A percentile compares a stretch with the other conserved stretches of the same genome.
Conservation (phyloP, 2,888 invertebrate species). For the Coenonympha arcania region DNA sequence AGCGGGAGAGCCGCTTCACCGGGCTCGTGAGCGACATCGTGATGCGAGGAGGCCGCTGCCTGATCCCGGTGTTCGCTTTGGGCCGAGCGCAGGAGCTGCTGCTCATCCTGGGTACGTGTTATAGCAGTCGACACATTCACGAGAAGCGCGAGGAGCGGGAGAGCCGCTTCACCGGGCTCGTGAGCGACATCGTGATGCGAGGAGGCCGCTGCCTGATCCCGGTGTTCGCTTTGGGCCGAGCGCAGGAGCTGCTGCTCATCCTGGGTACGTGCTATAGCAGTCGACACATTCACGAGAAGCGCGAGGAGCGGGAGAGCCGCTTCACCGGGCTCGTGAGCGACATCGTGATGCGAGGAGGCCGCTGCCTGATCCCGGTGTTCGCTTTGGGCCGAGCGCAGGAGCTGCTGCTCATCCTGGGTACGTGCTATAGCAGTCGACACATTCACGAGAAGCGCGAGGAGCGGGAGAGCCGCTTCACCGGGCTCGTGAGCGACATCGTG, state of each 20-base stretch:
- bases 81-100: constrained; percentile 97
- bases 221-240: constrained; percentile 97
- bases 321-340: constrained; percentile 95
- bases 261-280: no score
- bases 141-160: constrained; percentile 98
- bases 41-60: constrained; percentile 94
- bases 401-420: constrained; percentile 91
- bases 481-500: constrained; percentile 95
- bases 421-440: no score
- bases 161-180: constrained; percentile 89
- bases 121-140: no score
- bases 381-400: constrained; percentile 98
- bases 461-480: constrained; percentile 93
- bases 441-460: constrained; percentile 99
- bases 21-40: constrained; percentile 95
- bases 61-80: constrained; percentile 98
- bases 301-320: constrained; percentile 95
- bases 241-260: constrained; percentile 96
- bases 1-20: constrained; percentile 95
- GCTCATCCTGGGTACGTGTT: no score
- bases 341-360: constrained; percentile 96
- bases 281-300: constrained; percentile 95
- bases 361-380: constrained; percentile 98
- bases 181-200: constrained; percentile 95
- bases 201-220: constrained; percentile 99